phyloP scores from a whole-genome alignment of 2,797 vertebrate genomes.

The Lemur catta region DNA sequence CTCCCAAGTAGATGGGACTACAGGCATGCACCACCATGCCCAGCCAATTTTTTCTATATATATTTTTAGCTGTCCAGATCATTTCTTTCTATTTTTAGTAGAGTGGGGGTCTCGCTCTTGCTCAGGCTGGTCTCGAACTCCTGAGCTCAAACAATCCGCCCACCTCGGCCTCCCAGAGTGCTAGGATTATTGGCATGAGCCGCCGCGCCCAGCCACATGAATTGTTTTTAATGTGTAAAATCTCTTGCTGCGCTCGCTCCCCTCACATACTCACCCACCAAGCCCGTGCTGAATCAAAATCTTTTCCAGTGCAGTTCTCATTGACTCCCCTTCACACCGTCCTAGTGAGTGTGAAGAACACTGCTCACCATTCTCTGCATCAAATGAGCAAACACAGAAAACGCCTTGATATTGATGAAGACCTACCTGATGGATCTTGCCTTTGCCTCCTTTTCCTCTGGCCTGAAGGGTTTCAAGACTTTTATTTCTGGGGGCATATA shows the following conservation, averaged over 20 bases:
- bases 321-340: not conserved
- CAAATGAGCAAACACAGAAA: not conserved
- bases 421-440: not conserved
- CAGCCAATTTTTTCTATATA: too few species aligned
- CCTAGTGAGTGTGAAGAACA: not conserved
- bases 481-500: not conserved
- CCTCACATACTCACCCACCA: not conserved
- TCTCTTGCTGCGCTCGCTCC: not conserved
- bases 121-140: too few species aligned
- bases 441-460: not conserved
- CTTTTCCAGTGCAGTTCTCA: not conserved
- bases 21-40: too few species aligned
- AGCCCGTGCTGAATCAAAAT: not conserved
- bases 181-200: too few species aligned
- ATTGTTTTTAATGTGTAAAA: not conserved
- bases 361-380: not conserved
- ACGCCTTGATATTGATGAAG: not conserved
- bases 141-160: too few species aligned
- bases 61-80: too few species aligned
- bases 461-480: not conserved
- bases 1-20: too few species aligned
- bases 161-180: too few species aligned
- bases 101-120: too few species aligned
- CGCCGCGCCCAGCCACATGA: too few species aligned
- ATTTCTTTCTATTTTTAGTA: too few species aligned